Evolutionary conservation across 1,140 invertebrate species (phyloP).

Genomic region (Penaeus japonicus): DNA sequence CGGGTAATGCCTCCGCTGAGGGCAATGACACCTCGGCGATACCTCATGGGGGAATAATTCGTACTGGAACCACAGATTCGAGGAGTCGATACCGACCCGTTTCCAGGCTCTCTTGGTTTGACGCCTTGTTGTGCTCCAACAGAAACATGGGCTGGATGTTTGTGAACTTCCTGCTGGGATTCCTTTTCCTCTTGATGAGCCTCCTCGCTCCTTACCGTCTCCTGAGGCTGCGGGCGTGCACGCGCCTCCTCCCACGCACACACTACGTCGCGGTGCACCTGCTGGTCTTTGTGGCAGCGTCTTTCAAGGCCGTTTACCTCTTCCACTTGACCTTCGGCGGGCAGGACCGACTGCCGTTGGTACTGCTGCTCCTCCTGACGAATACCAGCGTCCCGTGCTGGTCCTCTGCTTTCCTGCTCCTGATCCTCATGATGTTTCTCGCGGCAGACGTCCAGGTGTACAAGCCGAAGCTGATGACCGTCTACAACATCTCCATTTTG

Average conservation of each 20-base stretch:
- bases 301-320: slow-evolving; percentile 35
- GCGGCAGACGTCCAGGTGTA: slow-evolving; percentile 40
- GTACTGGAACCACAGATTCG: not conserved
- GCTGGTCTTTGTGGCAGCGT: slow-evolving; percentile 36
- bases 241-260: slow-evolving; percentile 27
- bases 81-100: not conserved
- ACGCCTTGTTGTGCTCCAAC: slow-evolving; percentile 29
- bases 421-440: slow-evolving; percentile 47
- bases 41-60: not conserved
- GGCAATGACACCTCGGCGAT: not conserved
- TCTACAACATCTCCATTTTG: slow-evolving; percentile 36
- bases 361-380: slow-evolving; percentile 30
- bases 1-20: not conserved
- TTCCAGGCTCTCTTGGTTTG: slow-evolving; percentile 30
- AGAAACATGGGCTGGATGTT: slow-evolving; percentile 37
- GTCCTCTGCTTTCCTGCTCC: slow-evolving; percentile 29
- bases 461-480: slow-evolving; percentile 38
- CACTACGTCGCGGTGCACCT: slow-evolving; percentile 37
- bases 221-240: slow-evolving; percentile 22
- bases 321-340: slow-evolving; percentile 39
- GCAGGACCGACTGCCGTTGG: slow-evolving; percentile 15
- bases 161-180: slow-evolving; percentile 32
- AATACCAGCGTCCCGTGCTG: slow-evolving; percentile 37
- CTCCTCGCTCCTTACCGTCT: slow-evolving; percentile 32
- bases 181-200: slow-evolving; percentile 14